Percentiles rank a stretch among this genome's conserved stretches.
These are phyloP conservation scores for Caenorhabditis latens DNA, from an alignment of 1,140 invertebrate species.

Conservation along the genomic window DNA sequence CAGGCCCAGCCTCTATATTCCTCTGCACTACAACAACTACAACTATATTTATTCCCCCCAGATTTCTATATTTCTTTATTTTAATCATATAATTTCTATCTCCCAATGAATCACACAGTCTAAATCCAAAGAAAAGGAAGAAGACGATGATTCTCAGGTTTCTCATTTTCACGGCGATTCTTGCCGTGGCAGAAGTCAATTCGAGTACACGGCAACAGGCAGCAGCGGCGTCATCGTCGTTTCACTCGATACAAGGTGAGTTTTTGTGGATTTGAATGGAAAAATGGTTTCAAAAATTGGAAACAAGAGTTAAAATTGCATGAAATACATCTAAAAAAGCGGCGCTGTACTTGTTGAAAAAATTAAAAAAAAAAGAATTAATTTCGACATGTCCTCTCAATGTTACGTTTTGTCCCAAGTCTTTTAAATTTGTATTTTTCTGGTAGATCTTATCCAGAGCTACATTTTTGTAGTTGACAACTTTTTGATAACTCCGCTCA, in stretches of 20 bases:
- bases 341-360: too few relatives aligned
- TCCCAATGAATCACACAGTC: not conserved
- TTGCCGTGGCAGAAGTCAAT: constrained; percentile 13
- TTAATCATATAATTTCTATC: not conserved
- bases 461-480: too few relatives aligned
- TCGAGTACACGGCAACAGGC: constrained; percentile 31
- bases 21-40: not conserved
- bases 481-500: too few relatives aligned
- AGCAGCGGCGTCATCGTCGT: not conserved
- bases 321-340: too few relatives aligned
- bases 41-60: not conserved
- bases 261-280: not conserved
- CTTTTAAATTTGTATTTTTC: too few relatives aligned
- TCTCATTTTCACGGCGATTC: constrained; percentile 30
- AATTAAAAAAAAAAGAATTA: too few relatives aligned
- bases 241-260: constrained; percentile 45
- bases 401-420: too few relatives aligned
- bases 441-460: too few relatives aligned
- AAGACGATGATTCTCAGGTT: constrained; percentile 25
- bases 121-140: not conserved
- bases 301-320: too few relatives aligned
- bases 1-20: constrained; percentile 17
- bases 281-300: not conserved
- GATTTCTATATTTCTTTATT: not conserved
- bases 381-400: too few relatives aligned